phyloP scores from a whole-genome alignment of 1,140 invertebrate species.

The Watersipora subatra region DNA sequence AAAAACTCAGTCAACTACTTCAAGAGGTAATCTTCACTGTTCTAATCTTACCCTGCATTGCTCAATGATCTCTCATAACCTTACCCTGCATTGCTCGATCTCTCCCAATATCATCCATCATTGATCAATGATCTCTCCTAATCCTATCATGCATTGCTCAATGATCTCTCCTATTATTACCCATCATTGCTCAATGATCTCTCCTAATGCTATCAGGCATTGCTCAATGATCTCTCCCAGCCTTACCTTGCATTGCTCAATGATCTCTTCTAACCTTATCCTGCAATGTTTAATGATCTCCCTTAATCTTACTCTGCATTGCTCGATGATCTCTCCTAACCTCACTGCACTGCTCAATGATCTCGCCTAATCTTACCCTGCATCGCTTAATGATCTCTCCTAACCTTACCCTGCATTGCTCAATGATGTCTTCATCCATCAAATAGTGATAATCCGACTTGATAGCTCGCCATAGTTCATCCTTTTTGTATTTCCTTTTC shows the following conservation, averaged over 20 bases:
- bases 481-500: conserved; percentile 28
- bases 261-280: no score
- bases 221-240: not conserved
- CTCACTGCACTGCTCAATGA: not conserved
- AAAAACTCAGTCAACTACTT: no score
- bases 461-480: conserved; percentile 77
- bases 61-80: not conserved
- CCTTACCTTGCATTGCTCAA: not conserved
- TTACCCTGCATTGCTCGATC: not conserved
- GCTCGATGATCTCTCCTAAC: not conserved
- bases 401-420: conserved; percentile 58
- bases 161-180: no score
- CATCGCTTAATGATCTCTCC: conserved; percentile 68
- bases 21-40: no score
- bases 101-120: no score
- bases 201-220: no score
- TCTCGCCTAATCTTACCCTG: conserved; percentile 46
- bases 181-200: no score
- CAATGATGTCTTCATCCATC: conserved; percentile 81
- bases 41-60: no score
- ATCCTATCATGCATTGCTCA: no score
- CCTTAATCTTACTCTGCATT: no score
- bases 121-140: no score
- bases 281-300: no score
- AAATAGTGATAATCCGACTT: conserved; percentile 74